Base-by-base conservation (phyloP, 2,113 vertebrate species). In the Centropus unirufus region DNA sequence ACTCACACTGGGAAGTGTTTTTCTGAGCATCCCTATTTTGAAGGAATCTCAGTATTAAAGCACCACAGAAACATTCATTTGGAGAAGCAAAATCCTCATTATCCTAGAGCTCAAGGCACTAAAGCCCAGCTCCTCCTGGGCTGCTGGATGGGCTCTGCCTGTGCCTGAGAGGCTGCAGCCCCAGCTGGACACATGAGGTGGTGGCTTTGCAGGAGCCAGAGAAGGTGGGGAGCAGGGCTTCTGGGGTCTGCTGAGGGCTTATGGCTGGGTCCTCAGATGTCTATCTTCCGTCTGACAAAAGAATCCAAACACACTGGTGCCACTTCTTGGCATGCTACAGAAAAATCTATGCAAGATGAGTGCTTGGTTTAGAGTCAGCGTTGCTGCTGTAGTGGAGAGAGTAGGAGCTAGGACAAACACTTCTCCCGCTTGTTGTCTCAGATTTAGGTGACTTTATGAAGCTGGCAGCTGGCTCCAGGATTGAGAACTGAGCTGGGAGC, bases 201-300 rank as follows among this genome's bases (percentile, higher is more conserved):
- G 39, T 51, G 67, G 34, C 11, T 75, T 75, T 70, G 9, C 7
- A 11, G 52, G 58, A 73, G 52, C 44, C 0, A 1, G 42, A 27
- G 63, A 6, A 34, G 15, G 16, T 19, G 32, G 8, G 16, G 24
- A 39, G 21, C 34, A 14, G 34, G 23, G 39, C n/a, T 4, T 22
- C 57, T 2, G 2, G 29, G 52, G n/a, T 19, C 54, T 75, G 47
- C 63, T 0, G 0, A 15, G 52, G 32, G 9, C 55, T 34, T 39
- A 12, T 16, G 40, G 6, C 40, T 70, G 42, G 9, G 24, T 27
- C 67, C 1, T 3, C 61, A 40, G 8, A 7, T 58, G 29, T 51
- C 52, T 12, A 11, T 58, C 36, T 61, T 83, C 46, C 51, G 42
- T 23, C 57, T 36, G 54, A 58, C 5, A 47, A 83, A 67, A 21